phyloP scores from a whole-genome alignment of 2,888 invertebrate genomes.

The Leucophenga maculata region DNA sequence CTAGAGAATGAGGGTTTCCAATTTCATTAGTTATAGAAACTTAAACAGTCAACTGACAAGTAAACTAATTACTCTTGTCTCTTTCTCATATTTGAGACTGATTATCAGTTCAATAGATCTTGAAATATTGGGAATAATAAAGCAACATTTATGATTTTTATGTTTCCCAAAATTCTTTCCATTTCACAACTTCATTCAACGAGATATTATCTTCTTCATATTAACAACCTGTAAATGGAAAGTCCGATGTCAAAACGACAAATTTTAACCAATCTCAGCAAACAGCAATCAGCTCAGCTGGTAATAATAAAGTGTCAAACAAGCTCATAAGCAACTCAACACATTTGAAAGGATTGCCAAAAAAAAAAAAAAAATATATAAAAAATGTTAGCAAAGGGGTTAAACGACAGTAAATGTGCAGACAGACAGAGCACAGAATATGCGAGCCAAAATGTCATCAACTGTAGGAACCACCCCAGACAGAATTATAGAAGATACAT shows the following conservation, averaged over 20 bases:
- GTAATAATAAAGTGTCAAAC: constrained; percentile 53
- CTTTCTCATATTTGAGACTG: too few relatives aligned
- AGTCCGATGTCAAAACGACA: constrained; percentile 14
- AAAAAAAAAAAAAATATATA: background rate
- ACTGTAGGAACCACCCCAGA: background rate
- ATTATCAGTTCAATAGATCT: too few relatives aligned
- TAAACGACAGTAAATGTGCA: constrained; percentile 6
- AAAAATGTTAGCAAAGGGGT: background rate
- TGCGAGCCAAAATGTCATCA: background rate
- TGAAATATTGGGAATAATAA: too few relatives aligned
- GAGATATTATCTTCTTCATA: too few relatives aligned
- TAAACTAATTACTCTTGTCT: too few relatives aligned
- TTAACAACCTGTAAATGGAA: too few relatives aligned
- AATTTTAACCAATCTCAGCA: constrained; percentile 1
- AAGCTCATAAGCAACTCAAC: constrained; percentile 51
- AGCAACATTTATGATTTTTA: too few relatives aligned
- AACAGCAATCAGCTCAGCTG: constrained; percentile 36
- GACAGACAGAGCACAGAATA: background rate
- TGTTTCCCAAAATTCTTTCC: too few relatives aligned
- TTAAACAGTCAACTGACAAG: too few relatives aligned
- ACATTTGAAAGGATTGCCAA: constrained; percentile 27
- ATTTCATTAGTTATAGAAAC: too few relatives aligned
- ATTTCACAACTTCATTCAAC: too few relatives aligned
- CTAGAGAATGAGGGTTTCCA: too few relatives aligned
- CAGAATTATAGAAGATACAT: background rate